Percentiles rank a stretch among this genome's conserved stretches.
Evolutionary conservation across 1,140 invertebrate genomes (phyloP).

Genomic region (Drosophila saltans): DNA sequence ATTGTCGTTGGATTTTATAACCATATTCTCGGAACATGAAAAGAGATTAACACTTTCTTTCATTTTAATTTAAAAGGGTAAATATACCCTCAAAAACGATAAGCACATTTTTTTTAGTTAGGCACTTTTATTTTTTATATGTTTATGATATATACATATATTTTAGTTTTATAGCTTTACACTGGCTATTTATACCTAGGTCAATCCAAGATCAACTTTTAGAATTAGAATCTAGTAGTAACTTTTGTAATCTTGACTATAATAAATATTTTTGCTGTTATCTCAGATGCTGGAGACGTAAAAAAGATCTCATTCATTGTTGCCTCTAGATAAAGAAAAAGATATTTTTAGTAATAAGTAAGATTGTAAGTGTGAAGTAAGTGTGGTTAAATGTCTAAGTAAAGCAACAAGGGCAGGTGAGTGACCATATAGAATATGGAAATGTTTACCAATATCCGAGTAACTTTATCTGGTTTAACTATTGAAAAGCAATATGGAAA

Average conservation of each 20-base stretch:
- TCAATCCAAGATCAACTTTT: no score
- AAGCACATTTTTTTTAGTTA: constrained; percentile 1
- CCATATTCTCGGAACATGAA: constrained; percentile 14
- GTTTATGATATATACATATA: no score
- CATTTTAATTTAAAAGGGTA: constrained; percentile 19
- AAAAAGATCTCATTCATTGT: background rate
- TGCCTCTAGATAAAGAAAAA: background rate
- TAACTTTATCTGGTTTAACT: no score
- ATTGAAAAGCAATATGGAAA: no score
- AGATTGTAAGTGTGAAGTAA: background rate
- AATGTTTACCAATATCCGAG: no score
- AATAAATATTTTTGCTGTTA: no score
- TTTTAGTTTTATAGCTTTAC: no score
- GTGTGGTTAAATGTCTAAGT: background rate
- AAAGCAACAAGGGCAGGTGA: constrained; percentile 4
- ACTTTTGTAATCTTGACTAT: no score
- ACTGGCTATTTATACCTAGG: no score
- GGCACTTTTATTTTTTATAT: background rate
- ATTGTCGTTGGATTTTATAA: constrained; percentile 23
- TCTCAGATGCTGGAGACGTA: no score
- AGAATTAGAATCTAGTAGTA: no score
- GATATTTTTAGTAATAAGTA: background rate
- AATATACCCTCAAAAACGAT: constrained; percentile 43
- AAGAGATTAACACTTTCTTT: constrained; percentile 36
- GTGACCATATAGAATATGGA: no score